A percentile compares a stretch with the other conserved stretches of the same genome.
phyloP scores from a whole-genome alignment of 2,888 invertebrate genomes.

The Fragum sueziense region DNA sequence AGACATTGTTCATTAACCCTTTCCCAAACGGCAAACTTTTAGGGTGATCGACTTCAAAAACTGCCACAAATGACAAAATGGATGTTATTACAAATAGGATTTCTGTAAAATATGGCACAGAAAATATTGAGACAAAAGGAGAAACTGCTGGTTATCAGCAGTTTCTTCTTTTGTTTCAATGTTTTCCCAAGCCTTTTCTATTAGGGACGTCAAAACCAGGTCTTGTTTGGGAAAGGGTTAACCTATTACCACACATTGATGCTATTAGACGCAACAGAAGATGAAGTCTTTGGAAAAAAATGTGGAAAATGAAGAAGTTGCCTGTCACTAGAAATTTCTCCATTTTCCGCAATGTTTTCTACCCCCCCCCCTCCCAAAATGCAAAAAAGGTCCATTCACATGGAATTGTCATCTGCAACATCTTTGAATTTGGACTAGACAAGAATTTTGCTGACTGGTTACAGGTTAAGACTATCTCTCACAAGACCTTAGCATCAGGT shows the following conservation, averaged over 20 bases:
- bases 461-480: no score
- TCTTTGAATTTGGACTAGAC: background rate
- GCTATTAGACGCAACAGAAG: background rate
- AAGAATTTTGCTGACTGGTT: background rate
- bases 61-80: background rate
- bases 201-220: no score
- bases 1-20: background rate
- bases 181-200: no score
- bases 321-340: background rate
- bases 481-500: no score
- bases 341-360: slow-evolving; percentile 1
- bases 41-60: no score
- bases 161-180: background rate
- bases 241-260: no score
- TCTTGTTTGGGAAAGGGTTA: no score
- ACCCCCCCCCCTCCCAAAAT: background rate
- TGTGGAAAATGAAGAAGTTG: background rate
- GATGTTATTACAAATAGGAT: background rate
- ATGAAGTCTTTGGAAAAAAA: background rate
- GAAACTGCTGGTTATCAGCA: background rate
- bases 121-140: background rate
- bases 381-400: no score
- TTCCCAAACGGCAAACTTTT: no score
- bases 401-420: no score
- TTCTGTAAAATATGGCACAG: background rate